These are phyloP conservation scores for Hypocryptadius cinnamomeus DNA, from an alignment of 2,113 vertebrate genomes.

Conservation along the genomic window DNA sequence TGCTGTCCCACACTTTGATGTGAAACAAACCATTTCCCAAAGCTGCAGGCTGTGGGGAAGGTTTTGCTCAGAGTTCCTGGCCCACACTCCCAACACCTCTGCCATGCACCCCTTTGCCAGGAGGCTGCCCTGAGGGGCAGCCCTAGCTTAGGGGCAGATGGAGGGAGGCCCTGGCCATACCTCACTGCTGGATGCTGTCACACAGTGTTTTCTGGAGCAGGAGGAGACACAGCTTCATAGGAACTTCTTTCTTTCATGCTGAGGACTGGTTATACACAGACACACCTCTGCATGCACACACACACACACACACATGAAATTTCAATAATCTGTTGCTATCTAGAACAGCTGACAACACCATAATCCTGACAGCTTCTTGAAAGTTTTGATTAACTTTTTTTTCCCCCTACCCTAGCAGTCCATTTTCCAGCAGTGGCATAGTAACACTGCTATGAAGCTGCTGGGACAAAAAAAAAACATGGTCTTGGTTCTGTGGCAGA, in stretches of 20 bases:
- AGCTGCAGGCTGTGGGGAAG: neutral
- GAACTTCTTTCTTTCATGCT: neutral
- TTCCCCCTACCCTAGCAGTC: accelerated
- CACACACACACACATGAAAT: neutral
- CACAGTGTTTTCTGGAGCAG: accelerated
- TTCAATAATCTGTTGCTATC: neutral
- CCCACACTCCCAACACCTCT: accelerated
- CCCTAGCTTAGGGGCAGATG: neutral
- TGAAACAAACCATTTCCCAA: neutral
- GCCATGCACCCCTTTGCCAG: neutral
- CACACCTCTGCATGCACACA: neutral
- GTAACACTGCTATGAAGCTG: neutral
- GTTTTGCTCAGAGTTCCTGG: neutral
- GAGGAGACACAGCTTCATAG: neutral
- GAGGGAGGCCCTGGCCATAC: neutral
- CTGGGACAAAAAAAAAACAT: neutral
- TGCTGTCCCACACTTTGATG: neutral
- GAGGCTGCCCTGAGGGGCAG: neutral
- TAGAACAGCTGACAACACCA: neutral
- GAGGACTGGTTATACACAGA: neutral
- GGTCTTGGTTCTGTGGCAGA: neutral
- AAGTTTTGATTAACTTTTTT: neutral
- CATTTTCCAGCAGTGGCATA: neutral
- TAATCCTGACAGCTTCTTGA: neutral
- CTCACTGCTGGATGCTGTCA: neutral